These are phyloP conservation scores for Acanthosoma haemorrhoidale DNA, from an alignment of 2,888 invertebrate genomes.

Conservation along the genomic window DNA sequence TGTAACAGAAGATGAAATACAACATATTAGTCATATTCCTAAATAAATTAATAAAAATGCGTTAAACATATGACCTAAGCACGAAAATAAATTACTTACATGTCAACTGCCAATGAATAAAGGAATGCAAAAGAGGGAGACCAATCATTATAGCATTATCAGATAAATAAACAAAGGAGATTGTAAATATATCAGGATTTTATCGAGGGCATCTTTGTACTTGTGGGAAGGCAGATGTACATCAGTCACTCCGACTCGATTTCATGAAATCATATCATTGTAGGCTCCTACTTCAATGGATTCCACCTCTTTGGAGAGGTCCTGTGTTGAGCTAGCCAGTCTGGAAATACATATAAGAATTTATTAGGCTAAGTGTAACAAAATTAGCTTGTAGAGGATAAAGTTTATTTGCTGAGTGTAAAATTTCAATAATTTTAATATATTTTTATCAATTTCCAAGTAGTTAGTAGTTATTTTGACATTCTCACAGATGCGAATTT, in stretches of 20 bases:
- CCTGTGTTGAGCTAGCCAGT: too few relatives aligned
- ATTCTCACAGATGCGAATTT: too few relatives aligned
- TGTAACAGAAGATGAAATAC: not conserved
- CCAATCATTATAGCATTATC: slow-evolving; percentile 5
- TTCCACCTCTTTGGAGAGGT: too few relatives aligned
- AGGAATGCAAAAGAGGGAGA: not conserved
- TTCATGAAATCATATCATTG: too few relatives aligned
- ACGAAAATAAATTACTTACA: not conserved
- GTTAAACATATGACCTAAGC: not conserved
- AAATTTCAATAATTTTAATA: too few relatives aligned
- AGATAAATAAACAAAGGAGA: not conserved
- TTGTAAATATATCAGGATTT: slow-evolving; percentile 3
- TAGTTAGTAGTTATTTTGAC: too few relatives aligned
- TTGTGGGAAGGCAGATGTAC: not conserved
- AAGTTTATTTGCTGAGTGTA: too few relatives aligned
- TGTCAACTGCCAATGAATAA: not conserved
- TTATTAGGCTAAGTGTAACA: too few relatives aligned
- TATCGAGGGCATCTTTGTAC: not conserved
- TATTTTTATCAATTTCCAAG: too few relatives aligned
- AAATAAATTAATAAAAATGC: not conserved
- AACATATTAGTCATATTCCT: not conserved
- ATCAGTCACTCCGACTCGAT: not conserved
- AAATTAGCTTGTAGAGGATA: too few relatives aligned
- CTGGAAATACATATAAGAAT: too few relatives aligned
- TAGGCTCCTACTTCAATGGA: too few relatives aligned